phyloP scores from a whole-genome alignment of 2,113 vertebrate genomes.

The Heterochromis multidens region DNA sequence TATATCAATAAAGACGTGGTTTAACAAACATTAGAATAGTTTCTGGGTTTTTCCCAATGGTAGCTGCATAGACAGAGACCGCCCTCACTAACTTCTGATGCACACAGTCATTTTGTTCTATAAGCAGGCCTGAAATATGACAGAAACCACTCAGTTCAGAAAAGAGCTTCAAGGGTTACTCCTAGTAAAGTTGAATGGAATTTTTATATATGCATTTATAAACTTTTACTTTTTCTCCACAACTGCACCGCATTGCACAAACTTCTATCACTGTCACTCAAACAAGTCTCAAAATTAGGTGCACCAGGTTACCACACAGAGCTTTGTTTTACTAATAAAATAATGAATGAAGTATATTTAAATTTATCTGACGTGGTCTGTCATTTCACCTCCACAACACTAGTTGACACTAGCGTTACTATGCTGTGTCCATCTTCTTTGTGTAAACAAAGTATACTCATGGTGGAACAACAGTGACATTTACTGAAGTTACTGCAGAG shows the following conservation, averaged over 20 bases:
- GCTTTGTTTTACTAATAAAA: background rate
- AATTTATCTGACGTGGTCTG: background rate
- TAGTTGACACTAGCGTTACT: background rate
- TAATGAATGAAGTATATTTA: background rate
- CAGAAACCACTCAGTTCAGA: background rate
- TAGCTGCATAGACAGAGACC: background rate
- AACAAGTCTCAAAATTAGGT: background rate
- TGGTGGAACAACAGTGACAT: background rate
- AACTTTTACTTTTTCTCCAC: background rate
- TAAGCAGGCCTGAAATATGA: background rate
- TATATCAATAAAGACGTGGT: background rate
- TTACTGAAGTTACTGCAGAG: background rate
- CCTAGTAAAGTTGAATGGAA: background rate
- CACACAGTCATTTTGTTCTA: background rate
- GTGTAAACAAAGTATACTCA: background rate
- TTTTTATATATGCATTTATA: background rate
- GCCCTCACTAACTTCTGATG: background rate
- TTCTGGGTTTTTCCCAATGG: background rate
- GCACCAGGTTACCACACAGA: background rate
- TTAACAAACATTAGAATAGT: background rate
- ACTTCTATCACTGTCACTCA: background rate
- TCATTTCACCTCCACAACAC: no score
- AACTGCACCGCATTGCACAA: background rate
- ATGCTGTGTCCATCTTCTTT: background rate
- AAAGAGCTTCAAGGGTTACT: background rate